Conservation (phyloP, 1,140 invertebrate species). For the Ruditapes philippinarum region DNA sequence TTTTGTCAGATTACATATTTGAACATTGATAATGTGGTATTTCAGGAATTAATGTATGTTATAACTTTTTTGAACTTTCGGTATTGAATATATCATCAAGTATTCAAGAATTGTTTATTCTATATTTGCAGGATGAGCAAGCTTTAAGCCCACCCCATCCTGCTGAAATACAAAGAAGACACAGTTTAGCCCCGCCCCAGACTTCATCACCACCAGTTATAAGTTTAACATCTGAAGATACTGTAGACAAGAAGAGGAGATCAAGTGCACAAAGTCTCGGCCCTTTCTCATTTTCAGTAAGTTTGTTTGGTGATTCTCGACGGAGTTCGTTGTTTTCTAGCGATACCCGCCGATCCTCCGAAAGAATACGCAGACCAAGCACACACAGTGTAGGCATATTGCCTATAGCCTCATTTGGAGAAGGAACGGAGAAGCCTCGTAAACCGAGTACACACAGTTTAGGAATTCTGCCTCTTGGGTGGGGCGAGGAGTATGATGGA, state of each 20-base stretch:
- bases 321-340: constrained; percentile 72
- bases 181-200: constrained; percentile 80
- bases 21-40: too few relatives aligned
- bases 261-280: constrained; percentile 83
- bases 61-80: too few relatives aligned
- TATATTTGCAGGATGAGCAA: constrained; percentile 80
- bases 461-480: constrained; percentile 80
- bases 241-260: constrained; percentile 76
- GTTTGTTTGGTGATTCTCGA: constrained; percentile 81
- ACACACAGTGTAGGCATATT: constrained; percentile 83
- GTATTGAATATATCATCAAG: too few relatives aligned
- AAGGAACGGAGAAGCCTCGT: constrained; percentile 79
- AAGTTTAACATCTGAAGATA: constrained; percentile 81
- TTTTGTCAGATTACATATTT: too few relatives aligned
- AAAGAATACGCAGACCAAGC: constrained; percentile 77
- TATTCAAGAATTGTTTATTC: too few relatives aligned
- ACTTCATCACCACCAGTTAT: constrained; percentile 77
- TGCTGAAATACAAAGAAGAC: constrained; percentile 74
- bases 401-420: constrained; percentile 83
- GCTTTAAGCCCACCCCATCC: constrained; percentile 73
- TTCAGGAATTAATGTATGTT: too few relatives aligned
- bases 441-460: constrained; percentile 84
- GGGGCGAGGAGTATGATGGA: constrained; percentile 77
- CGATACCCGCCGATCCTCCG: constrained; percentile 71
- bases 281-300: constrained; percentile 81